Evolutionary conservation across 1,140 invertebrate species (phyloP).

Genomic region (Pemphigus obesinymphae): DNA sequence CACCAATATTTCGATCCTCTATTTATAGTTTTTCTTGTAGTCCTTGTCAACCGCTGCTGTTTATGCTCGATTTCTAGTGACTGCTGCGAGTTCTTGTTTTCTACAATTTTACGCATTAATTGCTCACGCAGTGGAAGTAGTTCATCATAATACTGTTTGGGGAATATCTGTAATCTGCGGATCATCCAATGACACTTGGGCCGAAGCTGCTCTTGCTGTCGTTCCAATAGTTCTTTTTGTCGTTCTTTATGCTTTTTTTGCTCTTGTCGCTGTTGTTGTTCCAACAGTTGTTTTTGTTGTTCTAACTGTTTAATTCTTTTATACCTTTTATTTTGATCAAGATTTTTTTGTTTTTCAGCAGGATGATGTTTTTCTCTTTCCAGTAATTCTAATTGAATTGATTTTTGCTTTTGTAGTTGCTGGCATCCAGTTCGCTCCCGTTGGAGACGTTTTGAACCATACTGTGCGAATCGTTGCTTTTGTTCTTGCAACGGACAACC

Average conservation of each 20-base stretch:
- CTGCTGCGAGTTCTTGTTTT: not conserved
- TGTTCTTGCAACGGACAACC: not conserved
- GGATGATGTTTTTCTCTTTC: not conserved
- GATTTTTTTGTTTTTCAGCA: not conserved
- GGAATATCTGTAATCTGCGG: not conserved
- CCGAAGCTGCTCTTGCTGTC: not conserved
- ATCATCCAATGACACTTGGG: not conserved
- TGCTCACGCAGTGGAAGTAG: not conserved
- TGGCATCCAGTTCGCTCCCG: not conserved
- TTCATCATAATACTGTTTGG: not conserved
- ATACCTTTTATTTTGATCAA: not conserved
- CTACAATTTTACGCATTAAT: not conserved
- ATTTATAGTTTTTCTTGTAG: too few species aligned
- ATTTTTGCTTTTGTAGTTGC: not conserved
- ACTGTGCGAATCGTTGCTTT: not conserved
- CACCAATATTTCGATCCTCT: not conserved
- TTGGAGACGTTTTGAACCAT: not conserved
- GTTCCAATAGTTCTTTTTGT: not conserved
- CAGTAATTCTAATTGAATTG: too few species aligned
- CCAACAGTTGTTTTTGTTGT: not conserved
- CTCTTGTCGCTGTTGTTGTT: not conserved
- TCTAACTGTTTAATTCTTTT: not conserved
- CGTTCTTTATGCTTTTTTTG: not conserved
- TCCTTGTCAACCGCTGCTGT: too few species aligned
- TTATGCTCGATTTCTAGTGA: too few species aligned